Evolutionary conservation across 1,140 invertebrate genomes (phyloP), one percentile per base, ranked within the genome.

Genomic region (Drosophila nannoptera): DNA sequence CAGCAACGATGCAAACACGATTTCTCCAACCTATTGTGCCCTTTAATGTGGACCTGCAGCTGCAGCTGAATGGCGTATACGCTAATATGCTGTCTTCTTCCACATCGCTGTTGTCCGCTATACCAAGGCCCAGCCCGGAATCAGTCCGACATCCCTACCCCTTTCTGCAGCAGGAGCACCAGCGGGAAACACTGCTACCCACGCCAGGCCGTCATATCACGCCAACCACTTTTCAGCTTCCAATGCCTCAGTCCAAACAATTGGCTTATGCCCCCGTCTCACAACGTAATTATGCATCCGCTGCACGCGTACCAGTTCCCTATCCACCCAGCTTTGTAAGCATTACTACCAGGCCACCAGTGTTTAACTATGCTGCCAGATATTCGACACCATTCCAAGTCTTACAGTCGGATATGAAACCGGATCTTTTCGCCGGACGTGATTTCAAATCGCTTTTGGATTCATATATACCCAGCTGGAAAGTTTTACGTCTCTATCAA

Each of bases 391-490:
- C 75, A 0, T 87, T 87, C 35, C 69, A 75, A 0, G 83, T 83
- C 6, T 87, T 83, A 4, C 77, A 74, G 40, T 69, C 76, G 1
- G 78, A 86, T 46, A 68, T 59, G 4, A 76, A 78, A 9, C 73
- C 78, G 2, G 88, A 89, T 69, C 69, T 89, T 1, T 89, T 87
- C 12, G 70, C 73, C 5, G 74, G 73, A 14, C 76, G 87, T 3
- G 64, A 59, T 4, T 72, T 80, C n/a, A 87, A 87, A 14, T 87
- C 86, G 0, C 55, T 89, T 56, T 60, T 88, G 9, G 88, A 89
- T 32, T 88, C 88, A 0, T 89, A 89, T 14, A 87, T 88, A 53
- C 88, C 88, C 60, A 89, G 87, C 63, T 89, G 87, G 86, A 75
- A 88, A 53, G 77, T 89, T 2, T 6, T 77, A 12, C 75, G 74